phyloP scores from a whole-genome alignment of 2,113 vertebrate genomes.

The Zeus faber region DNA sequence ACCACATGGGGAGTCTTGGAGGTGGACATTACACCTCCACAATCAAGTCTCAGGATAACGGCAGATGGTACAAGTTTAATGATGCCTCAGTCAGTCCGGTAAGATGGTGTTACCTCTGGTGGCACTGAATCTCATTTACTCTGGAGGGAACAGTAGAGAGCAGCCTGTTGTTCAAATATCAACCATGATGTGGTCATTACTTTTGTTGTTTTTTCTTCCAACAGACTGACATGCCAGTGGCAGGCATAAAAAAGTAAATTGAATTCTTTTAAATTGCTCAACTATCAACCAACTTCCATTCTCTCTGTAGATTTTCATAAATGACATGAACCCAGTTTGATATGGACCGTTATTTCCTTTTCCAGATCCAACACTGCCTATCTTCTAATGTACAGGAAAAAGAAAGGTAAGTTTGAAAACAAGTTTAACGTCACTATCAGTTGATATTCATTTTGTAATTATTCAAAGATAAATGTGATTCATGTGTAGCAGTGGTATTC shows the following conservation, averaged over 20 bases:
- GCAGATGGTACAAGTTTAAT: constrained; percentile 55
- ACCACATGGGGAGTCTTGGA: constrained; percentile 52
- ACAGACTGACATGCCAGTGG: accelerated
- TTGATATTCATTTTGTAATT: too few relatives aligned
- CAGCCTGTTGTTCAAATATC: neutral
- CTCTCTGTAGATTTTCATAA: too few relatives aligned
- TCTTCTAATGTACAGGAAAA: constrained; percentile 58
- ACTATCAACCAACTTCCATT: too few relatives aligned
- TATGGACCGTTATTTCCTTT: constrained; percentile 8
- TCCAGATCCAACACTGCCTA: constrained; percentile 36
- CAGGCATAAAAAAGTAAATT: constrained; percentile 18
- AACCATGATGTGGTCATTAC: neutral
- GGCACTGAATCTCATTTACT: neutral
- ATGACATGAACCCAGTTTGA: too few relatives aligned
- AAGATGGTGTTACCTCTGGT: constrained; percentile 8
- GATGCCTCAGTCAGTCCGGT: constrained; percentile 35
- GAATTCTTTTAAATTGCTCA: neutral
- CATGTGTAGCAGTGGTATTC: too few relatives aligned
- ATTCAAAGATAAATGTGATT: too few relatives aligned
- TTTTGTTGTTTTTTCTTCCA: neutral
- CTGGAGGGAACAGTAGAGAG: too few relatives aligned
- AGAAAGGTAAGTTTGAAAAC: constrained; percentile 16
- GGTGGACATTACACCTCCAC: constrained; percentile 55
- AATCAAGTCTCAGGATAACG: constrained; percentile 42
- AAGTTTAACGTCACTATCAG: neutral